Evolutionary conservation across 2,888 invertebrate species (phyloP).

Genomic region (Slavum lentiscoides): DNA sequence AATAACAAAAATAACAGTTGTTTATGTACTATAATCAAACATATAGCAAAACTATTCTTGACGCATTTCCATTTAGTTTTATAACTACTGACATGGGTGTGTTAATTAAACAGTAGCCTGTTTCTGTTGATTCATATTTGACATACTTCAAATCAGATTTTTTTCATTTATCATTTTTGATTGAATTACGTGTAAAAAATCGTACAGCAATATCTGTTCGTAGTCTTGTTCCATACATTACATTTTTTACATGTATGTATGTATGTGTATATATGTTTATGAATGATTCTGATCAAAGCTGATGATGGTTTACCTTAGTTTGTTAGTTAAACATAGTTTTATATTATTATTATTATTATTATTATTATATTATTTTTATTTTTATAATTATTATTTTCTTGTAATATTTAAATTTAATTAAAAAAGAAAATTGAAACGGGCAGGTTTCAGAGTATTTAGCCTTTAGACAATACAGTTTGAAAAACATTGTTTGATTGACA

Average conservation of each 20-base stretch:
- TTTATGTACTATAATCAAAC: not conserved
- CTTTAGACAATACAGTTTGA: not conserved
- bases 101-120: conserved; percentile 20
- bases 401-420: conserved; percentile 26
- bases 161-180: conserved; percentile 1
- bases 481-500: too few relatives aligned
- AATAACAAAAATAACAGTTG: conserved; percentile 1
- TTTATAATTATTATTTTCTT: conserved; percentile 45
- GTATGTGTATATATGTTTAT: not conserved
- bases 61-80: conserved; percentile 5
- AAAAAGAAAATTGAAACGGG: not conserved
- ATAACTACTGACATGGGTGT: conserved; percentile 13
- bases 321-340: conserved; percentile 37
- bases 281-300: conserved; percentile 42
- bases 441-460: conserved; percentile 6
- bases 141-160: not conserved
- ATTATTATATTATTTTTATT: conserved; percentile 31
- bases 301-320: conserved; percentile 17
- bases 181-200: conserved; percentile 8
- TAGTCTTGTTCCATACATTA: conserved; percentile 19
- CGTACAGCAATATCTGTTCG: conserved; percentile 19
- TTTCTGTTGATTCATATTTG: not conserved
- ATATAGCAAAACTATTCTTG: not conserved
- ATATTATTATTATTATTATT: conserved; percentile 30
- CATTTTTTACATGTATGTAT: conserved; percentile 10